Conservation (phyloP, 2,113 vertebrate genomes). For the Ceyx margarethae region DNA sequence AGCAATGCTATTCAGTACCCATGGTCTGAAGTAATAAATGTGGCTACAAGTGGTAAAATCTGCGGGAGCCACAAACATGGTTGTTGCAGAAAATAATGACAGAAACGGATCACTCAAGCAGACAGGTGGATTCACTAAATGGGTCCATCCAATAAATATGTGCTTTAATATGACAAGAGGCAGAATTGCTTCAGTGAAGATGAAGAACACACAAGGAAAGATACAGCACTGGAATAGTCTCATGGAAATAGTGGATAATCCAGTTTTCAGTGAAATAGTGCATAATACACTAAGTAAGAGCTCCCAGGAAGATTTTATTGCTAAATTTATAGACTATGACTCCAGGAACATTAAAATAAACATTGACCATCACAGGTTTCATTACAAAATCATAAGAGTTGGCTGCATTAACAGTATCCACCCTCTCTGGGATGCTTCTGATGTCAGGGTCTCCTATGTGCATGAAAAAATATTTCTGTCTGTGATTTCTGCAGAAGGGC, state of each 20-base stretch:
- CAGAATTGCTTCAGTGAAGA: background rate
- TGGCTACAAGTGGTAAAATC: background rate
- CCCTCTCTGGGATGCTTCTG: background rate
- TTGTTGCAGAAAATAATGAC: background rate
- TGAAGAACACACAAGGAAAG: background rate
- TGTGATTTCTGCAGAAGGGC: background rate
- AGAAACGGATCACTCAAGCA: background rate
- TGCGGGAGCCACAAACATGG: background rate
- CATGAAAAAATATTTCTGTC: background rate
- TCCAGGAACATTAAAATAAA: slow-evolving; percentile 30
- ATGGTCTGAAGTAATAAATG: background rate
- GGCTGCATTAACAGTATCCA: background rate
- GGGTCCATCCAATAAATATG: background rate
- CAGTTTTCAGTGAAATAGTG: background rate
- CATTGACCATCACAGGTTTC: background rate
- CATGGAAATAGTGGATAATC: background rate
- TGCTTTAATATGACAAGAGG: background rate
- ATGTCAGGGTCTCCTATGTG: background rate
- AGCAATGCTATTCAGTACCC: background rate
- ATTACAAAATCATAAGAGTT: background rate
- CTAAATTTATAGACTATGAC: background rate
- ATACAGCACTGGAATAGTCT: background rate
- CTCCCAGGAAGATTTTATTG: background rate
- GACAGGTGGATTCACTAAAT: background rate
- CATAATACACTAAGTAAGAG: background rate